A percentile compares a stretch with the other conserved stretches of the same genome.
Conservation (phyloP, 2,113 vertebrate genomes). For the Bolborhynchus lineola region DNA sequence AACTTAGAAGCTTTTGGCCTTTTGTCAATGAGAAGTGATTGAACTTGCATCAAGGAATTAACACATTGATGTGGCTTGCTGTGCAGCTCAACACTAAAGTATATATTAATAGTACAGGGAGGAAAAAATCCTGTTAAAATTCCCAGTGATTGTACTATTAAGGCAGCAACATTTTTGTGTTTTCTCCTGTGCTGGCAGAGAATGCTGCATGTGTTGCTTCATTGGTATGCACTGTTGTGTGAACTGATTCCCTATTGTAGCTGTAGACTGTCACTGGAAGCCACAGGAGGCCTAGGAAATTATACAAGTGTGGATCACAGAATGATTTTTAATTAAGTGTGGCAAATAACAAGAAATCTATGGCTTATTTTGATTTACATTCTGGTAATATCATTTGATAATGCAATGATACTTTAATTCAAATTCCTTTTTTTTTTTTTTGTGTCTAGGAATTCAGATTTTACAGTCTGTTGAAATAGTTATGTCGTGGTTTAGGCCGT, state of each 20-base stretch:
- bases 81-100: neutral
- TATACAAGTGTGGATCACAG: slow-evolving; percentile 21
- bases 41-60: slow-evolving; percentile 34
- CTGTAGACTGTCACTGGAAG: slow-evolving; percentile 19
- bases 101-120: neutral
- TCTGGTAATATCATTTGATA: neutral
- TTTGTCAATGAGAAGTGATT: slow-evolving; percentile 37
- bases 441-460: neutral
- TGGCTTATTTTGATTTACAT: slow-evolving; percentile 17
- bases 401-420: neutral
- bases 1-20: neutral
- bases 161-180: slow-evolving; percentile 23
- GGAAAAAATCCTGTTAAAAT: neutral
- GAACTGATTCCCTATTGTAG: slow-evolving; percentile 15
- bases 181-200: neutral
- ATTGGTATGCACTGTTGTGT: slow-evolving; percentile 50
- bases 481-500: too few relatives aligned
- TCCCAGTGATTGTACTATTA: slow-evolving; percentile 37
- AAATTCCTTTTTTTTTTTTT: neutral
- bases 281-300: slow-evolving; percentile 13
- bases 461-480: neutral
- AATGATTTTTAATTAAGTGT: slow-evolving; percentile 56
- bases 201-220: slow-evolving; percentile 10
- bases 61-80: neutral
- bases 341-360: slow-evolving; percentile 7